phyloP scores from a whole-genome alignment of 2,113 vertebrate genomes.

The Cichladusa arquata region DNA sequence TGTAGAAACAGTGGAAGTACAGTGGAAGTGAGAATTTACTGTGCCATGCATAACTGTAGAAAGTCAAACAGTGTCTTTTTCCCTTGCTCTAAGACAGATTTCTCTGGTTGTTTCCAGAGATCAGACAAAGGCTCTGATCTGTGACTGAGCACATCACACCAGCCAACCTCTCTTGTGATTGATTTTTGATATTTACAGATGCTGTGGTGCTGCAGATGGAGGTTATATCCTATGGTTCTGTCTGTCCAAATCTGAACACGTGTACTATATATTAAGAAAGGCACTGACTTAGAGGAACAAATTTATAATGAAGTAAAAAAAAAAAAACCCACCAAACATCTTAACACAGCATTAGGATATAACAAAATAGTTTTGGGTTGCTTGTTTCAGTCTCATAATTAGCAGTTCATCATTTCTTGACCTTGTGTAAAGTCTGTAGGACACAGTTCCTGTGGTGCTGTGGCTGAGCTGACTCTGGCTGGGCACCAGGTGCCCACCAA shows the following conservation, averaged over 20 bases:
- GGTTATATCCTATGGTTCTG: not conserved
- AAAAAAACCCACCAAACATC: rapidly evolving
- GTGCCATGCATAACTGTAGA: not conserved
- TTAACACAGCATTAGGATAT: not conserved
- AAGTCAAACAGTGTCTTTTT: not conserved
- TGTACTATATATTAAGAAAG: not conserved
- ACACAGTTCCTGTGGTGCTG: not conserved
- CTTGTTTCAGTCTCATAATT: not conserved
- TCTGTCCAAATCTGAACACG: not conserved
- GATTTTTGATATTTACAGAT: constrained; percentile 24
- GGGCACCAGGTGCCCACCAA: not conserved
- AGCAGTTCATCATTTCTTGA: not conserved
- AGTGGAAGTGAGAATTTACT: not conserved
- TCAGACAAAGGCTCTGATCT: constrained; percentile 4
- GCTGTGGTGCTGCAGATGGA: not conserved
- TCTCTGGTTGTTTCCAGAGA: not conserved
- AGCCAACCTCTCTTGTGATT: not conserved
- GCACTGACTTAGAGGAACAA: not conserved
- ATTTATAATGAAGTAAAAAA: not conserved
- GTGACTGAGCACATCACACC: not conserved
- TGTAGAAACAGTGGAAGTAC: not conserved
- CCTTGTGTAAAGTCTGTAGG: not conserved
- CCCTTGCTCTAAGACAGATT: not conserved
- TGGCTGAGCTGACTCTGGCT: not conserved
- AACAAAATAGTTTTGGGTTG: not conserved